A percentile compares a stretch with the other conserved stretches of the same genome.
Evolutionary conservation across 2,888 invertebrate genomes (phyloP).

Genomic region (Eumerus sabulonum): DNA sequence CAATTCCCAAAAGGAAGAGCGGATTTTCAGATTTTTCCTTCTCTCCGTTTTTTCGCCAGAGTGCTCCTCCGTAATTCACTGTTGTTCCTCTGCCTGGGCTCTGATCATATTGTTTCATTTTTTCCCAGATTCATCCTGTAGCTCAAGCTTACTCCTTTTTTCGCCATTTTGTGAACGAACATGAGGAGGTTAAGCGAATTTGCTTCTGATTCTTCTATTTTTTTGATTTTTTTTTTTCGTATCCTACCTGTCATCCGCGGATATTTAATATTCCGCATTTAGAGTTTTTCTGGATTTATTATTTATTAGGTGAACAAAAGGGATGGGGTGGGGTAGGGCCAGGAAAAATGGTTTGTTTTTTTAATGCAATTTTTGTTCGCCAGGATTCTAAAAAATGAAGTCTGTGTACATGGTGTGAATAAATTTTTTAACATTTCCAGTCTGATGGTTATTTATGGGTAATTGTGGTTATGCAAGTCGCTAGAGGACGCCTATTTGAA

Average conservation of each 20-base stretch:
- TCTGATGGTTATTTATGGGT: conserved; percentile 69
- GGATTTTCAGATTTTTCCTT: conserved; percentile 43
- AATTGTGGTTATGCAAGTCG: conserved; percentile 58
- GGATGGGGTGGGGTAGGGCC: too few relatives aligned
- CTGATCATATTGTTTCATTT: conserved; percentile 44
- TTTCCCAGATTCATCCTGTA: conserved; percentile 33
- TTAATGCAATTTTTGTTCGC: conserved; percentile 29
- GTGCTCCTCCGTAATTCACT: conserved; percentile 4
- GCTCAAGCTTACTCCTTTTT: conserved; percentile 28
- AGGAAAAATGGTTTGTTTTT: conserved; percentile 4
- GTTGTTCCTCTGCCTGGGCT: background rate
- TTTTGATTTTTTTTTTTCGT: conserved; percentile 31
- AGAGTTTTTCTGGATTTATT: conserved; percentile 55
- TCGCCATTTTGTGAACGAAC: conserved; percentile 5
- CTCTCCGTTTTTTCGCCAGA: conserved; percentile 8
- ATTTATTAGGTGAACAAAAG: conserved; percentile 37
- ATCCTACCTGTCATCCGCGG: conserved; percentile 49
- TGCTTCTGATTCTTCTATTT: too few relatives aligned
- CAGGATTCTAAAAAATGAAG: conserved; percentile 43
- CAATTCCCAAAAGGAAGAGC: conserved; percentile 59
- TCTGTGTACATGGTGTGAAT: conserved; percentile 40
- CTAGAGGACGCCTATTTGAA: conserved; percentile 34
- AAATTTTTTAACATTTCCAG: conserved; percentile 69
- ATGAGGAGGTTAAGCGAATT: conserved; percentile 41
- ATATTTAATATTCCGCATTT: conserved; percentile 57